Percentiles rank a stretch among this genome's conserved stretches.
phyloP scores from a whole-genome alignment of 2,888 invertebrate species.

The Sylvicola cinctus region DNA sequence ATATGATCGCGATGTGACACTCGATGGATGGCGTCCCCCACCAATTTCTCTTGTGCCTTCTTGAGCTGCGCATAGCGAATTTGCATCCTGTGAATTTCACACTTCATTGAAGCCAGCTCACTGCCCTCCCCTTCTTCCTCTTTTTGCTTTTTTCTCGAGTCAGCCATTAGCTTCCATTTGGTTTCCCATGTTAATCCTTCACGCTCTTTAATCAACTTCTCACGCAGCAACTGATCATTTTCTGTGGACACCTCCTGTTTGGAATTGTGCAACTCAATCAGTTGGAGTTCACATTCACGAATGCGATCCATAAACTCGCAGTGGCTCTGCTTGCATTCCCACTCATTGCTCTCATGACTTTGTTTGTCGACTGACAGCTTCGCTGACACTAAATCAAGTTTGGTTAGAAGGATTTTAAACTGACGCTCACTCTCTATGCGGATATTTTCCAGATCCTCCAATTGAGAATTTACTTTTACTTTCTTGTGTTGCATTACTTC shows the following conservation, averaged over 20 bases:
- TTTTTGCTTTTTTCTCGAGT: constrained; percentile 45
- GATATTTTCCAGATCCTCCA: constrained; percentile 33
- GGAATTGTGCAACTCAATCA: constrained; percentile 44
- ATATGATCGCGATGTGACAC: constrained; percentile 42
- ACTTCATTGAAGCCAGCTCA: constrained; percentile 54
- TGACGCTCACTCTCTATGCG: constrained; percentile 34
- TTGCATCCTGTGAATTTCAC: constrained; percentile 69
- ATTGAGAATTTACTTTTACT: constrained; percentile 41
- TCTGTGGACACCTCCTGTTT: constrained; percentile 43
- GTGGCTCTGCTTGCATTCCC: constrained; percentile 31
- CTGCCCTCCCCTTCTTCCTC: constrained; percentile 42
- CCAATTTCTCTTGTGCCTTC: constrained; percentile 22
- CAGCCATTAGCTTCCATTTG: constrained; percentile 50
- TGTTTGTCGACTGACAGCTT: constrained; percentile 33
- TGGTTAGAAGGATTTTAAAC: constrained; percentile 37
- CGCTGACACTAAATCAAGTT: constrained; percentile 34
- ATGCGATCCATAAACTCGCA: constrained; percentile 25
- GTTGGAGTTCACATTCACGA: constrained; percentile 45
- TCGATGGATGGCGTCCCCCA: constrained; percentile 42
- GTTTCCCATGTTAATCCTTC: constrained; percentile 66
- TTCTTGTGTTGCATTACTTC: constrained; percentile 59
- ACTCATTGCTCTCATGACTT: constrained; percentile 30
- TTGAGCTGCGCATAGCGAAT: constrained; percentile 27
- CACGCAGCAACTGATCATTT: constrained; percentile 29
- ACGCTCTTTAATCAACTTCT: constrained; percentile 41